Evolutionary conservation across 2,113 vertebrate species (phyloP).

Genomic region (Phoxinus phoxinus): DNA sequence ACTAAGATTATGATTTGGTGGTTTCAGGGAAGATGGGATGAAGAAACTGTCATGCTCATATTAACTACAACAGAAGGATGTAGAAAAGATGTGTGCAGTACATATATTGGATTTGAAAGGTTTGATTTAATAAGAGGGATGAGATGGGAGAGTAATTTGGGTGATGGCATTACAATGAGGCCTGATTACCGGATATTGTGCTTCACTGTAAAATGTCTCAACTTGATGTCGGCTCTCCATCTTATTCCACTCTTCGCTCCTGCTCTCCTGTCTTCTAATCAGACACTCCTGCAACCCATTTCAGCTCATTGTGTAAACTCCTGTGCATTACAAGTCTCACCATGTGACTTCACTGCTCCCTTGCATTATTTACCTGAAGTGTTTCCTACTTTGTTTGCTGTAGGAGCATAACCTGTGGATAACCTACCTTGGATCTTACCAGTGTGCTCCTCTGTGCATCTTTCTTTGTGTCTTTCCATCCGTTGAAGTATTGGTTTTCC

Average conservation of each 20-base stretch:
- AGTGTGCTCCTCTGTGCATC: neutral
- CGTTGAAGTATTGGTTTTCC: neutral
- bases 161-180: constrained; percentile 10
- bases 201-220: constrained; percentile 5
- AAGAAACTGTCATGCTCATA: neutral
- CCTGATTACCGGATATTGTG: neutral
- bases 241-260: neutral
- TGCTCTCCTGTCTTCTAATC: neutral
- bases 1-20: neutral
- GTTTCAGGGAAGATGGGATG: neutral
- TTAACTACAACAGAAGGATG: neutral
- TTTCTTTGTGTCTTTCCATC: neutral
- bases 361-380: neutral
- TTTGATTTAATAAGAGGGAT: constrained; percentile 4
- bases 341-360: neutral
- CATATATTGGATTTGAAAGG: neutral
- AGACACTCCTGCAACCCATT: neutral
- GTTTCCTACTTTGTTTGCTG: neutral
- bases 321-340: neutral
- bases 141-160: neutral
- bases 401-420: neutral
- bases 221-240: neutral
- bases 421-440: neutral
- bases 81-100: neutral
- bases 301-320: neutral